Evolutionary conservation across 1,140 invertebrate species (phyloP).

Genomic region (Cataglyphis hispanica): DNA sequence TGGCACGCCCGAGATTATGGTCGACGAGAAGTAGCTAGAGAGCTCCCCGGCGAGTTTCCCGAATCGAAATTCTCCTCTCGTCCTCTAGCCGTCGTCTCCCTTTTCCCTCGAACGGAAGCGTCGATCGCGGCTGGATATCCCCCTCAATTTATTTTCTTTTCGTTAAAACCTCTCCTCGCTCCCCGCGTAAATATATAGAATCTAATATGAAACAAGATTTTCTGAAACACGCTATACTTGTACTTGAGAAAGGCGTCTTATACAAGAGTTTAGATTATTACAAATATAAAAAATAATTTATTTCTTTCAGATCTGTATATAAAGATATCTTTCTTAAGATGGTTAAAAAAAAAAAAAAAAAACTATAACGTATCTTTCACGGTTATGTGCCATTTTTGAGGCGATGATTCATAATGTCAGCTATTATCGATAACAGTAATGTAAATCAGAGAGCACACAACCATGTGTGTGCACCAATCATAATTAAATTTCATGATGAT

Average conservation of each 20-base stretch:
- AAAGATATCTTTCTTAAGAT: neutral
- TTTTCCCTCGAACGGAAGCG: constrained; percentile 28
- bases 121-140: constrained; percentile 37
- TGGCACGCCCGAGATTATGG: constrained; percentile 62
- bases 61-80: constrained; percentile 52
- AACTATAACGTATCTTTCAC: neutral
- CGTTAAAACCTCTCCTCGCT: neutral
- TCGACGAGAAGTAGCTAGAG: constrained; percentile 50
- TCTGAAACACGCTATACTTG: neutral
- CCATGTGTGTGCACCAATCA: neutral
- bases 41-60: constrained; percentile 46
- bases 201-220: constrained; percentile 1
- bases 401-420: too few species aligned
- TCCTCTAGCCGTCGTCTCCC: constrained; percentile 17
- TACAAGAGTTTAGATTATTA: neutral
- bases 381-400: neutral
- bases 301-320: neutral
- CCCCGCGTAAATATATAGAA: constrained; percentile 27
- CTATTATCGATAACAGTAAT: constrained; percentile 17
- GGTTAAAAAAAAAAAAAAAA: neutral
- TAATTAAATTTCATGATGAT: constrained; percentile 50
- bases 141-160: constrained; percentile 35
- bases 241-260: neutral
- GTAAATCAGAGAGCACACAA: constrained; percentile 20
- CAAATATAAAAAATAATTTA: neutral